phyloP scores from a whole-genome alignment of 2,797 vertebrate species.

The Sebastolobus altivelis region DNA sequence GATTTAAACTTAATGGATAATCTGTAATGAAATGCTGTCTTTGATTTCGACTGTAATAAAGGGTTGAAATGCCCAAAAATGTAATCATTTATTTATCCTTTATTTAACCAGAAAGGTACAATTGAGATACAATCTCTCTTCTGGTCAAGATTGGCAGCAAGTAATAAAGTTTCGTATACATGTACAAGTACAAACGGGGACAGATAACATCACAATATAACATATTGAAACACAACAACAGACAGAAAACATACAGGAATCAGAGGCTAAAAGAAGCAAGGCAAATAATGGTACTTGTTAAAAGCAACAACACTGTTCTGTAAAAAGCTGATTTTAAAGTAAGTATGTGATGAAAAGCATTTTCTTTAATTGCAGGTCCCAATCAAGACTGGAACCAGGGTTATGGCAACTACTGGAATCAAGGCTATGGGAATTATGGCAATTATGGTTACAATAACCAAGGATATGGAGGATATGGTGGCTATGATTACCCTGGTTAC shows the following conservation, averaged over 20 bases:
- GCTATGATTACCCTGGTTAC: slow-evolving; percentile 98
- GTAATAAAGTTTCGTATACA: not conserved
- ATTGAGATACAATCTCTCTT: not conserved
- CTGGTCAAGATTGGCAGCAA: not conserved
- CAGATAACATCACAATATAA: not conserved
- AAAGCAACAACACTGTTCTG: not conserved
- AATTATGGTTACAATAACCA: slow-evolving; percentile 90
- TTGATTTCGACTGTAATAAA: not conserved
- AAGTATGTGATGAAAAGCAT: too few relatives aligned
- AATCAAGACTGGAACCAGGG: slow-evolving; percentile 98
- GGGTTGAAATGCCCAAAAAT: not conserved
- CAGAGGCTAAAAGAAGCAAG: not conserved
- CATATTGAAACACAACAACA: not conserved
- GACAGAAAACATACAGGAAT: not conserved
- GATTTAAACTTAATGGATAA: not conserved
- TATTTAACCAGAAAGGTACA: not conserved
- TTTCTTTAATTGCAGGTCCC: slow-evolving; percentile 85
- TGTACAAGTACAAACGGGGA: not conserved
- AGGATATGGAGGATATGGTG: slow-evolving; percentile 97
- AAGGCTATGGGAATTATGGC: slow-evolving; percentile 94
- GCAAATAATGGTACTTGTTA: too few relatives aligned
- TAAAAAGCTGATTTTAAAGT: not conserved
- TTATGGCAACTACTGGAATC: slow-evolving; percentile 98
- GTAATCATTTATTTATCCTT: too few relatives aligned
- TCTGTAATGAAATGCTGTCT: not conserved